Percentiles rank a stretch among this genome's conserved stretches.
Conservation (phyloP, 2,888 invertebrate genomes). For the Hemicrepidius hirtus region DNA sequence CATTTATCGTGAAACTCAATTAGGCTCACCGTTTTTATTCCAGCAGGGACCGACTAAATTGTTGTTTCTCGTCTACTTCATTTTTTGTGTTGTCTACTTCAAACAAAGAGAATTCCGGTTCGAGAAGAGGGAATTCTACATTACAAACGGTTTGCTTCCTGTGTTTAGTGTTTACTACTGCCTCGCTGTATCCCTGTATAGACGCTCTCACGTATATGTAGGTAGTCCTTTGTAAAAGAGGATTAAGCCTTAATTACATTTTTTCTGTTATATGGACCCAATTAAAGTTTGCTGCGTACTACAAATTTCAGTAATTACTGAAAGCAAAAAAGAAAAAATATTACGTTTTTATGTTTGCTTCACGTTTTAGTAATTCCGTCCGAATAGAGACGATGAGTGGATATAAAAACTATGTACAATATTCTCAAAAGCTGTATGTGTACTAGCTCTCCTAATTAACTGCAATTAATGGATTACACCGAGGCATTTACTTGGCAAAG, state of each 20-base stretch:
- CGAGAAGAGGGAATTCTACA: constrained; percentile 46
- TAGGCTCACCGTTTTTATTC: constrained; percentile 53
- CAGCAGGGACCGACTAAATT: constrained; percentile 49
- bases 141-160: constrained; percentile 47
- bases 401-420: neutral
- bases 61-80: constrained; percentile 53
- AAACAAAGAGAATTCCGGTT: constrained; percentile 50
- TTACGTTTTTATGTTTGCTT: constrained; percentile 9
- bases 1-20: constrained; percentile 55
- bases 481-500: neutral
- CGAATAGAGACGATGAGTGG: constrained; percentile 1
- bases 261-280: constrained; percentile 39
- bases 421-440: too few relatives aligned
- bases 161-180: constrained; percentile 45
- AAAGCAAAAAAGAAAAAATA: constrained; percentile 12
- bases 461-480: neutral
- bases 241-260: constrained; percentile 45
- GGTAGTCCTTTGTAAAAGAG: constrained; percentile 42
- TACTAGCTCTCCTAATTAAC: too few relatives aligned
- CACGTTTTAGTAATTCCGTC: constrained; percentile 5
- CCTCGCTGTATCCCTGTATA: constrained; percentile 26
- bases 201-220: constrained; percentile 34
- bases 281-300: constrained; percentile 40
- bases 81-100: constrained; percentile 51
- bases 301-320: constrained; percentile 31